A percentile compares a stretch with the other conserved stretches of the same genome.
Conservation (phyloP, 35 echinoderm and acorn worm species). For the Patiria miniata region DNA sequence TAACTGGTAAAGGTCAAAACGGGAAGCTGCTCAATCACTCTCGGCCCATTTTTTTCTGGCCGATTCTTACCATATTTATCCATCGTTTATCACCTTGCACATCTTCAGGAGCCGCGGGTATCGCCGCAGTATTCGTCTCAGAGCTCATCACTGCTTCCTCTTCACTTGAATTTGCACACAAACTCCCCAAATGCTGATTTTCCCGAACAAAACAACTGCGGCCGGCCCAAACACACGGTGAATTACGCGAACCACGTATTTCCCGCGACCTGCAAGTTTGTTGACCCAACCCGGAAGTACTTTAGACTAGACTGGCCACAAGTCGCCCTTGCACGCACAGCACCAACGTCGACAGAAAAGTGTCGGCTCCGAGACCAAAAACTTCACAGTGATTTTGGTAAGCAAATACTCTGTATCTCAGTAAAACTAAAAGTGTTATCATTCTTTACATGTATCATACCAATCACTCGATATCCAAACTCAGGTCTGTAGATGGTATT, state of each 20-base stretch:
- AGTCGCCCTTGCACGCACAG: no score
- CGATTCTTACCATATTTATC: slow-evolving; percentile 88
- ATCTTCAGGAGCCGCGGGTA: slow-evolving; percentile 70
- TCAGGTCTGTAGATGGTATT: no score
- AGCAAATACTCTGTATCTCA: no score
- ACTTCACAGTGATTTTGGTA: no score
- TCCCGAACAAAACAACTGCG: not conserved
- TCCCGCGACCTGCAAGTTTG: not conserved
- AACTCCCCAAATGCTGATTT: not conserved
- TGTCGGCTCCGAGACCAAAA: no score
- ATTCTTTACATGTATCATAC: no score
- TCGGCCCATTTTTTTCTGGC: not conserved
- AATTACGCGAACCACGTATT: slow-evolving; percentile 7
- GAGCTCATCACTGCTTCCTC: not conserved
- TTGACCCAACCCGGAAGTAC: slow-evolving; percentile 10
- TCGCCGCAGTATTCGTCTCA: slow-evolving; percentile 51
- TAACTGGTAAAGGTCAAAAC: no score
- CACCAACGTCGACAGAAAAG: no score
- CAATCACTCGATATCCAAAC: no score
- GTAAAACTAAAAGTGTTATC: no score
- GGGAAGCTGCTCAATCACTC: not conserved
- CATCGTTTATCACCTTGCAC: slow-evolving; percentile 88
- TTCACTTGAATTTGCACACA: not conserved
- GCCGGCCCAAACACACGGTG: no score
- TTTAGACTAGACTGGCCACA: no score